These are phyloP conservation scores for Rhopilema esculentum DNA, from an alignment of 30 jellyfish, hydroid and myxozoan genomes.

Conservation along the genomic window DNA sequence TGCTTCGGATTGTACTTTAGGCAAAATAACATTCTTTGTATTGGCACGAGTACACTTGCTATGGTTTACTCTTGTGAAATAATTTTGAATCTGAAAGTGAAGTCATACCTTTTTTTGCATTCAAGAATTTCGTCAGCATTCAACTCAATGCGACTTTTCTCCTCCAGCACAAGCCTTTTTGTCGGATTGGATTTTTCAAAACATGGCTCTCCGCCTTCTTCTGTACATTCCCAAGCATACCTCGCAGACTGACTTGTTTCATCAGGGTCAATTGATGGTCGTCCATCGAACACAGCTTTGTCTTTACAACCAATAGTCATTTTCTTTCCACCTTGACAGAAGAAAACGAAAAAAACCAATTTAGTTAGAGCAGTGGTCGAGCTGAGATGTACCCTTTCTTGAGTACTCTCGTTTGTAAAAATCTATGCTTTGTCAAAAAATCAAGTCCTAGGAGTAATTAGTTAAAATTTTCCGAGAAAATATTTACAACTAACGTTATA, in stretches of 20 bases:
- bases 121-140: constrained; percentile 21
- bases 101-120: constrained; percentile 64
- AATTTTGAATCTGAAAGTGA: too few relatives aligned
- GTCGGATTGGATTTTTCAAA: constrained; percentile 18
- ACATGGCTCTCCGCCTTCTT: constrained; percentile 56
- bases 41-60: too few relatives aligned
- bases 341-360: background rate
- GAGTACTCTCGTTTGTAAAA: too few relatives aligned
- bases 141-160: constrained; percentile 1
- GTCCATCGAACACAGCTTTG: constrained; percentile 40
- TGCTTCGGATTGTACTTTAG: too few relatives aligned
- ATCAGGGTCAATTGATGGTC: constrained; percentile 63
- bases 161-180: constrained; percentile 28
- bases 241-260: constrained; percentile 13
- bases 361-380: too few relatives aligned
- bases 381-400: too few relatives aligned
- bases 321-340: constrained; percentile 43
- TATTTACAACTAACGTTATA: too few relatives aligned
- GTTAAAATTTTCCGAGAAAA: too few relatives aligned
- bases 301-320: constrained; percentile 65
- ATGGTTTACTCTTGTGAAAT: too few relatives aligned
- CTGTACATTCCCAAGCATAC: constrained; percentile 45
- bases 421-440: too few relatives aligned
- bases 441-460: too few relatives aligned
- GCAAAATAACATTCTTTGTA: too few relatives aligned